Base-by-base conservation (phyloP, 2,113 vertebrate genomes). In the Eidolon helvum region DNA sequence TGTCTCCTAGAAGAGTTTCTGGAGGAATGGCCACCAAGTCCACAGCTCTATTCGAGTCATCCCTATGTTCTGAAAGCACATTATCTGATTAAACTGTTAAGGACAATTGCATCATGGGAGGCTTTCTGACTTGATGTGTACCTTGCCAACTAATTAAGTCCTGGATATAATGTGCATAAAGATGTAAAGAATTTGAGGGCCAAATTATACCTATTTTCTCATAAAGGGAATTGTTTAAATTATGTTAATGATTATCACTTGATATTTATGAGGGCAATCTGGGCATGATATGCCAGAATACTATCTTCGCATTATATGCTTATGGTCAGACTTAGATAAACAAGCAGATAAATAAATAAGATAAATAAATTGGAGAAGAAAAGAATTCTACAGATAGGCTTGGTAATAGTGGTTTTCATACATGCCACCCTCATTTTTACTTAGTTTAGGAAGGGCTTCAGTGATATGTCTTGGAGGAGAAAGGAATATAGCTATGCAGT, bases 211-310 rank as follows among this genome's bases (percentile, higher is more conserved):
- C 43, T 53, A 8, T 84, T 77, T 22, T 87, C 5, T 90, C 84
- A 88, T 82, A 90, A 96, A 95, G 71, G 21, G 83, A 92, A 24
- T 85, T 79, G 18, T 84, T 93, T 92, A 87, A 84, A 84, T 94
- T 91, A 87, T 93, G 30, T 6, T 87, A 79, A 85, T 95, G 61
- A 86, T 91, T 94, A 91, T 96, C 89, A 38, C 66, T 87, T 90
- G 85, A 33, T 91, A 68, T 95, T 92, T 94, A 72, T 89, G 55
- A 82, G 66, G 59, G 28, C 53, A 24, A 68, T 85, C 71, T 90
- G 91, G 35, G 19, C 15, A 77, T 88, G 71, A 72, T n/a, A 35
- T 57, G 8, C 72, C 90, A 92, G 57, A 86, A 93, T 89, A 91
- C 48, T 91, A 15, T 66, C 65, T 88, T 55, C 84, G 63, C 78